phyloP scores from a whole-genome alignment of 2,113 vertebrate species.

The Platysteira castanea region DNA sequence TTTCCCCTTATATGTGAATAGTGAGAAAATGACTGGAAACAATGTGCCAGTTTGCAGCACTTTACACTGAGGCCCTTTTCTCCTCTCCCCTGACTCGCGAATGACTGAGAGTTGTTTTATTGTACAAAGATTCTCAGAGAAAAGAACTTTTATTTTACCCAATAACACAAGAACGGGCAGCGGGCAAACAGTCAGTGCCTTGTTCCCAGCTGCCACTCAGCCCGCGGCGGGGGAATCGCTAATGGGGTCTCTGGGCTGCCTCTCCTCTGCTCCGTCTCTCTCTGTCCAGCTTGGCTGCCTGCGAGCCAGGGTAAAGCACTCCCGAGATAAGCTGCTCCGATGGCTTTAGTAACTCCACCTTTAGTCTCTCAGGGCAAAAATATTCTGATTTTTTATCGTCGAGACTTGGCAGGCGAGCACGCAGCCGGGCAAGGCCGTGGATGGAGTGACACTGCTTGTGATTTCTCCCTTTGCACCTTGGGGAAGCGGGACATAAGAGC shows the following conservation, averaged over 20 bases:
- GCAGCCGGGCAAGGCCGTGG: constrained; percentile 11
- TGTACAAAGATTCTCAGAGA: constrained; percentile 65
- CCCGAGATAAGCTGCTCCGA: constrained; percentile 68
- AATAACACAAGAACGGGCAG: constrained; percentile 73
- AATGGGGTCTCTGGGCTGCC: constrained; percentile 5
- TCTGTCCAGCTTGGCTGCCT: neutral
- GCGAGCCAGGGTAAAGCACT: constrained; percentile 55
- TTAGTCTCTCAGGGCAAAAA: constrained; percentile 72
- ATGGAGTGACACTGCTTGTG: neutral
- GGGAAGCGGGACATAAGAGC: neutral
- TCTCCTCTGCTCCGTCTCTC: neutral
- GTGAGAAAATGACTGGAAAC: constrained; percentile 68
- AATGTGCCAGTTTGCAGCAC: constrained; percentile 64
- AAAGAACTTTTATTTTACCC: constrained; percentile 79
- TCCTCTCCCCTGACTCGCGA: constrained; percentile 53
- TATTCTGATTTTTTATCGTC: constrained; percentile 69
- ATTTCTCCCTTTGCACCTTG: constrained; percentile 34
- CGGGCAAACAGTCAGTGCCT: constrained; percentile 80
- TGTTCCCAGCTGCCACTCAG: constrained; percentile 81
- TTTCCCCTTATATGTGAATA: constrained; percentile 54
- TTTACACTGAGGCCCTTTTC: constrained; percentile 65
- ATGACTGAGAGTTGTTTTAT: constrained; percentile 70
- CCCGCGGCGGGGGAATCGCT: neutral
- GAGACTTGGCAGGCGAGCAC: constrained; percentile 31
- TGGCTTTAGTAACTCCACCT: constrained; percentile 74